Evolutionary conservation across 2,888 invertebrate genomes (phyloP).

Genomic region (Byasa hedistus): DNA sequence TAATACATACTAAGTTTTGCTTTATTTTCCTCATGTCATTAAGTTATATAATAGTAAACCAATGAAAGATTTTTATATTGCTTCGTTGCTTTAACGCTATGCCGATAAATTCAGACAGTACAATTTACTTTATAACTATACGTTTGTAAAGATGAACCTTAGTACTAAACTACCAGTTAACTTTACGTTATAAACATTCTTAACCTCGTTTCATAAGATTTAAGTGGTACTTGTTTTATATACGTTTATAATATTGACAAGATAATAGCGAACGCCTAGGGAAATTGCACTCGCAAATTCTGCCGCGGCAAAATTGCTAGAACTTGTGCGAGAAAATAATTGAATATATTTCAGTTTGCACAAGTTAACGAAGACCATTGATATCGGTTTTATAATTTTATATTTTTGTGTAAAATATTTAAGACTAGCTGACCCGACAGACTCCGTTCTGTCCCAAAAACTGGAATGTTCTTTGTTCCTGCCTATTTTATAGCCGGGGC

Average conservation of each 20-base stretch:
- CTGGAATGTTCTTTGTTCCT: no score
- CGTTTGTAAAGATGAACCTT: neutral
- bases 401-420: neutral
- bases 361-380: neutral
- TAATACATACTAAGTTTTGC: no score
- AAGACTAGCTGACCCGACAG: no score
- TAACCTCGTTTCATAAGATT: neutral
- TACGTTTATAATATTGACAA: slow-evolving; percentile 5
- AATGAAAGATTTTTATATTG: no score
- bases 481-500: no score
- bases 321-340: neutral
- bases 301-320: slow-evolving; percentile 17
- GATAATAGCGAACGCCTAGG: slow-evolving; percentile 26
- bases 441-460: no score
- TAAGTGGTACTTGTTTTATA: neutral
- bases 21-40: no score
- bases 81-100: neutral
- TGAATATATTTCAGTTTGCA: neutral
- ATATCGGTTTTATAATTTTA: neutral
- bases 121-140: neutral
- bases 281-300: slow-evolving; percentile 22
- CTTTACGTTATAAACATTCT: neutral
- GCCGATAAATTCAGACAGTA: neutral
- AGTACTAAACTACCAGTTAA: neutral
- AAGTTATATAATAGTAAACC: no score